These are phyloP conservation scores for Glaucidium brasilianum DNA, from an alignment of 2,113 vertebrate genomes.

Conservation along the genomic window DNA sequence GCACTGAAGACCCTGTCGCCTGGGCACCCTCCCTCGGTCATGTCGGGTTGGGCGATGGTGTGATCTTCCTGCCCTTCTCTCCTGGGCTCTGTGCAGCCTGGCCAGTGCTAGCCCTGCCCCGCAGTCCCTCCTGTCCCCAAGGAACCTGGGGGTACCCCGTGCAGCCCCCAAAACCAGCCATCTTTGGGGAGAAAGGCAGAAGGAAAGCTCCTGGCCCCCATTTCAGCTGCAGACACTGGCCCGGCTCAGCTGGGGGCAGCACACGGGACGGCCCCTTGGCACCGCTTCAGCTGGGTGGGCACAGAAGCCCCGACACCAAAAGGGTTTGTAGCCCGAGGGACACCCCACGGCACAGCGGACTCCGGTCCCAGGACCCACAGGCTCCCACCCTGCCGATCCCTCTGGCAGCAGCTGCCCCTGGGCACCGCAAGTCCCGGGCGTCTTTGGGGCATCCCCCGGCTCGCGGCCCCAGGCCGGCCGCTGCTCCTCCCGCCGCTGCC, in stretches of 20 bases:
- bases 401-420: accelerated
- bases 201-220: neutral
- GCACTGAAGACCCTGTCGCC: neutral
- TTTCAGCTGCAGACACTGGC: neutral
- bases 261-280: neutral
- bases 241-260: neutral
- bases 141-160: neutral
- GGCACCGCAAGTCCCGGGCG: neutral
- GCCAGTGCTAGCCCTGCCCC: neutral
- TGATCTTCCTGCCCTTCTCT: neutral
- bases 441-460: neutral
- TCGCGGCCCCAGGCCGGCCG: accelerated
- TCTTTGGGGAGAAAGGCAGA: neutral
- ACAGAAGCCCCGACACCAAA: neutral
- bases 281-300: neutral
- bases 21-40: accelerated
- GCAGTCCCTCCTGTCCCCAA: neutral
- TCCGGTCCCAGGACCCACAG: neutral
- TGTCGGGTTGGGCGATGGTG: accelerated
- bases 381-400: neutral
- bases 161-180: neutral
- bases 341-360: neutral
- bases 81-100: neutral
- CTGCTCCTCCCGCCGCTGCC: neutral
- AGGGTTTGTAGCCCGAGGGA: neutral